Evolutionary conservation across 1,140 invertebrate species (phyloP), one percentile per base, ranked within the genome.

Genomic region (Arion vulgaris): DNA sequence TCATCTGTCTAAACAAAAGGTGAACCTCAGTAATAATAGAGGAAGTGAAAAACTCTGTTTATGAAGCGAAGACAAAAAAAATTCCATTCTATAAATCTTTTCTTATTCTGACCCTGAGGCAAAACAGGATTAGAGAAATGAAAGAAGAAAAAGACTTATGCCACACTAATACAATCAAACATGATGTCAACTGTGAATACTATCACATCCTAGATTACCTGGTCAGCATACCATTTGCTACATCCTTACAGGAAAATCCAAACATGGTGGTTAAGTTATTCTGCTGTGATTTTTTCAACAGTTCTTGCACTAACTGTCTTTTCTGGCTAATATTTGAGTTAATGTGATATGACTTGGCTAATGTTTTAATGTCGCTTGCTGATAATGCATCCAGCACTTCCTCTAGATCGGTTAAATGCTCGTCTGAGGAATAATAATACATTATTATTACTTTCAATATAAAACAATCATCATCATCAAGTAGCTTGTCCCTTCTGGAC

Each of bases 291-390:
- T 88, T 91, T 85, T 90, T 92, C 45, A 88, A 38, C 1, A 93
- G 83, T 32, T 86, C 81, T 72, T 84, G 51, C 57, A 87, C 88
- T n/a, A 88, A 84, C 19, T 88, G 85, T 68, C 78, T 77, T 84
- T 87, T 91, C 38, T 87, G 87, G 34, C 34, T 74, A 19, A 74
- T 38, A 15, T 23, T 51, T 5, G 68, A 38, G 0, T 28, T 51
- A 36, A 92, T 83, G 75, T 90, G 90, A 74, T 90, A 91, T 51
- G 80, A 83, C 83, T 92, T 93, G 69, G 87, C 86, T 76, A 90
- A 85, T 45, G 62, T 89, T 78, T 90, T 91, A 23, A 93, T 76
- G 77, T 92, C 90, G 23, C 85, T 81, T n/a, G 89, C 87, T 69
- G 87, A 82, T 32, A 93, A 78, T 19, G 90, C 71, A 36, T 91